Base-by-base conservation (phyloP, 23 tunicate genomes). In the Diplosoma virens region DNA sequence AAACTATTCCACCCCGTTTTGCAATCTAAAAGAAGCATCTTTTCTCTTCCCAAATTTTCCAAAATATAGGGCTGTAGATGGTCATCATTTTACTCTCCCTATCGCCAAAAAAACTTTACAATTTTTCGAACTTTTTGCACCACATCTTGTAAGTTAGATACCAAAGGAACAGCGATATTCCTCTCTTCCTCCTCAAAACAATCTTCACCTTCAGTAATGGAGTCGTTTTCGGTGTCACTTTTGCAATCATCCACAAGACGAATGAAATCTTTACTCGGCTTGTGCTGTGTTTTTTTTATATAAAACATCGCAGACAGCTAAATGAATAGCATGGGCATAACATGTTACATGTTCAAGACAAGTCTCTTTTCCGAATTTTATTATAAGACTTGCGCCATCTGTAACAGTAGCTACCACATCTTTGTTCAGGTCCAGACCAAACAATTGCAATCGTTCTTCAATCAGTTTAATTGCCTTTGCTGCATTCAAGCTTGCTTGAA, bases 251-350 rank as follows among this genome's bases (percentile, higher is more conserved):
- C 11, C 16, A 46, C 52, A 46, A 11, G 16, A 46, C 16, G 52
- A 46, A 16, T 11, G 16, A 11, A 11, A 14, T 11, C 52, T 46
- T 11, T 11, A 46, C 11, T 46, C 11, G 16, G 11, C 11, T 16
- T 46, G 11, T 11, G 52, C 11, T 11, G 11, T 46, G 16, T 11
- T 11, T 46, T 11, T 46, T 16, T 46, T 59, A n/a, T 59, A 59
- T 21, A n/a, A 24, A 59, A 59, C 27, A 24, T 59, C 67, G n/a
- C 67, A 59, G n/a, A 59, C 67, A 59, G 67, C 67, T n/a, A 59
- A 59, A 59, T 59, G 67, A 24, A 59, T 59, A 9, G 67, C 67
- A 24, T 59, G 67, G 67, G 67, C 67, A 59, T 59, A 59, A n/a
- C 67, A 59, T 14, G 67, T 59, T 21, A 59, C 67, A 59, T 59